Conservation (phyloP, 1,140 invertebrate genomes). For the Zaprionus davidi region DNA sequence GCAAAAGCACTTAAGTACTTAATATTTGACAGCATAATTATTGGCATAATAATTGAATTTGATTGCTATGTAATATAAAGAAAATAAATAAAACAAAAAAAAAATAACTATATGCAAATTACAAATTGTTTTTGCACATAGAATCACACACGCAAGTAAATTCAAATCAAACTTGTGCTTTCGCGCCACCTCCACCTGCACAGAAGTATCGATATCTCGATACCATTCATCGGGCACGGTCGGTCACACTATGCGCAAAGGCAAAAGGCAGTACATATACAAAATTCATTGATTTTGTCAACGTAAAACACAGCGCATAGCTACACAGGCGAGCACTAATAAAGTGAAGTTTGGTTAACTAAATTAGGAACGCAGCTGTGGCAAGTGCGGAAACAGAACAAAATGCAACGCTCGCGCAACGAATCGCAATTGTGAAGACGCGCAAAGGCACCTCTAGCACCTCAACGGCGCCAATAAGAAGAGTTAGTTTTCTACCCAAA, state of each 20-base stretch:
- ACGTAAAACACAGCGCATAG: slow-evolving; percentile 76
- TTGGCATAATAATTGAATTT: neutral
- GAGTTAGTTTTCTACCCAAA: slow-evolving; percentile 47
- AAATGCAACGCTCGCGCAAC: slow-evolving; percentile 29
- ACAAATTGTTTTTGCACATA: neutral
- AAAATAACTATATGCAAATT: neutral
- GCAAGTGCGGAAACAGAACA: slow-evolving; percentile 24
- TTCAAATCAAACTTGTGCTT: slow-evolving; percentile 6
- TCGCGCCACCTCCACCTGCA: neutral
- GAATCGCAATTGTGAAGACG: slow-evolving; percentile 24
- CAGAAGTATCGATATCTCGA: slow-evolving; percentile 26
- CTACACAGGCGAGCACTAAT: slow-evolving; percentile 50
- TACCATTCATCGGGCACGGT: slow-evolving; percentile 15
- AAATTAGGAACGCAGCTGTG: slow-evolving; percentile 58
- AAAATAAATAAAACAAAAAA: neutral
- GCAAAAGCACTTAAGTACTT: neutral
- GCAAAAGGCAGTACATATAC: slow-evolving; percentile 65
- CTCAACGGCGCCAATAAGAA: slow-evolving; percentile 3
- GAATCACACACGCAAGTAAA: neutral
- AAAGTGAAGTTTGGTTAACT: slow-evolving; percentile 59
- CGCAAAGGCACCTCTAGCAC: neutral
- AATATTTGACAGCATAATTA: neutral
- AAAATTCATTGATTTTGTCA: slow-evolving; percentile 83
- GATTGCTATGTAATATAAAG: neutral
- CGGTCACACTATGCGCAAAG: slow-evolving; percentile 39